Conservation (phyloP, 2,888 invertebrate genomes). For the Brachycybe producta region DNA sequence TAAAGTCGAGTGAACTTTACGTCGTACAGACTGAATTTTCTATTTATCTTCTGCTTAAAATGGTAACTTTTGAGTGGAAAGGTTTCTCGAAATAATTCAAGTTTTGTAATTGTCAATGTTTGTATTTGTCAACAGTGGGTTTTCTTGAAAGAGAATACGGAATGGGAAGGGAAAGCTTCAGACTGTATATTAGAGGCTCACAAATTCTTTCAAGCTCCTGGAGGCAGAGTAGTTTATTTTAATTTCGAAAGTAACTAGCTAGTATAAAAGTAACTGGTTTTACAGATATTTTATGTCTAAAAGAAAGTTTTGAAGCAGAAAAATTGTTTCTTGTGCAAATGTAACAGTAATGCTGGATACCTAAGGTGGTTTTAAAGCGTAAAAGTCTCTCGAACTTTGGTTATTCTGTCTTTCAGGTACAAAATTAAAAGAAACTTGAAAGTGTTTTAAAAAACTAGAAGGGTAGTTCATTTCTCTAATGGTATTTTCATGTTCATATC, state of each 20-base stretch:
- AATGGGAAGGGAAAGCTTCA: conserved; percentile 34
- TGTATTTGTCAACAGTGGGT: conserved; percentile 41
- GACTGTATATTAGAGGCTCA: conserved; percentile 28
- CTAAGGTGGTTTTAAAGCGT: no score
- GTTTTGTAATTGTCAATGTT: not conserved
- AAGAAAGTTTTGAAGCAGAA: not conserved
- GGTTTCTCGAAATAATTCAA: conserved; percentile 1
- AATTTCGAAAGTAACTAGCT: not conserved
- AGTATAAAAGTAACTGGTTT: no score
- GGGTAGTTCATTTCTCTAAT: no score
- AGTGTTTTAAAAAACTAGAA: no score
- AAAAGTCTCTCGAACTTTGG: no score
- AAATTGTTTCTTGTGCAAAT: conserved; percentile 21
- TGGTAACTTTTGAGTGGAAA: conserved; percentile 28
- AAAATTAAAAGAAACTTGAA: no score
- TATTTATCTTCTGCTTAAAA: conserved; percentile 53
- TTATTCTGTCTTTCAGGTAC: no score
- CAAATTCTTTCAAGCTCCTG: conserved; percentile 36
- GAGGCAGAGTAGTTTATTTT: conserved; percentile 27
- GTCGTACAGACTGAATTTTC: conserved; percentile 68
- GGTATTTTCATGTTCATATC: no score
- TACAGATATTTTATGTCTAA: no score
- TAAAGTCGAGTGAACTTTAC: conserved; percentile 50
- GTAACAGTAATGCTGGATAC: no score
- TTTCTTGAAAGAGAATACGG: conserved; percentile 42